These are phyloP conservation scores for Chymomyza costata DNA, from an alignment of 1,140 invertebrate genomes.

Conservation along the genomic window DNA sequence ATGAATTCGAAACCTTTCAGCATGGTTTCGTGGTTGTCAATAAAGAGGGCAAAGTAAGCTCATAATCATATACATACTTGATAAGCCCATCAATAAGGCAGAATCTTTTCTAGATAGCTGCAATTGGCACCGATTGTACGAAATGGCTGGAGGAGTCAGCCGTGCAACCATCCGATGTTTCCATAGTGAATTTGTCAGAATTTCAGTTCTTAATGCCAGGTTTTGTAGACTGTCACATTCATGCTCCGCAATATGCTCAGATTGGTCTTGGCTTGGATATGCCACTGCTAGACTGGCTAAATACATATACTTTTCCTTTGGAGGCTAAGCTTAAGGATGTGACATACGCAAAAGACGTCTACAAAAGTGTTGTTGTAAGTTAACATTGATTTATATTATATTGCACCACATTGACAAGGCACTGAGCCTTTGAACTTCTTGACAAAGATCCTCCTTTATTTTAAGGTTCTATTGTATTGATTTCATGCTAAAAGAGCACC, in stretches of 20 bases:
- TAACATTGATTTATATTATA: slow-evolving; percentile 10
- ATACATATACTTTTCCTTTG: slow-evolving; percentile 90
- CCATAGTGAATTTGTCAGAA: slow-evolving; percentile 72
- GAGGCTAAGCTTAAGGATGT: slow-evolving; percentile 84
- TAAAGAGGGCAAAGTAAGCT: slow-evolving; percentile 46
- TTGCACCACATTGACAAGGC: too few species aligned
- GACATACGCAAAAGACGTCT: slow-evolving; percentile 83
- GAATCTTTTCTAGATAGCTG: slow-evolving; percentile 41
- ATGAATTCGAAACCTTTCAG: slow-evolving; percentile 59
- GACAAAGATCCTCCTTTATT: neutral
- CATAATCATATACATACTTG: neutral
- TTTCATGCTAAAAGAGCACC: too few species aligned
- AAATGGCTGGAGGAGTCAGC: slow-evolving; percentile 20
- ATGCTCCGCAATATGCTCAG: slow-evolving; percentile 92
- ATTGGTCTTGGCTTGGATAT: slow-evolving; percentile 87
- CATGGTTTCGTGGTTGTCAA: slow-evolving; percentile 56
- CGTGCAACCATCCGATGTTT: neutral
- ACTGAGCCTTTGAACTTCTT: slow-evolving; percentile 12
- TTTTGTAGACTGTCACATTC: slow-evolving; percentile 91
- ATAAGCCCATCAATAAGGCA: neutral
- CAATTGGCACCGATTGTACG: slow-evolving; percentile 42
- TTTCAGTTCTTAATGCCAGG: slow-evolving; percentile 90
- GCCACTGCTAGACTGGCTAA: slow-evolving; percentile 88
- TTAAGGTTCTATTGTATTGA: too few species aligned
- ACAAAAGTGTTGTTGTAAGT: slow-evolving; percentile 87